Evolutionary conservation across 2,888 invertebrate genomes (phyloP), one percentile per base, ranked within the genome.

Genomic region (Heliconius cydno): DNA sequence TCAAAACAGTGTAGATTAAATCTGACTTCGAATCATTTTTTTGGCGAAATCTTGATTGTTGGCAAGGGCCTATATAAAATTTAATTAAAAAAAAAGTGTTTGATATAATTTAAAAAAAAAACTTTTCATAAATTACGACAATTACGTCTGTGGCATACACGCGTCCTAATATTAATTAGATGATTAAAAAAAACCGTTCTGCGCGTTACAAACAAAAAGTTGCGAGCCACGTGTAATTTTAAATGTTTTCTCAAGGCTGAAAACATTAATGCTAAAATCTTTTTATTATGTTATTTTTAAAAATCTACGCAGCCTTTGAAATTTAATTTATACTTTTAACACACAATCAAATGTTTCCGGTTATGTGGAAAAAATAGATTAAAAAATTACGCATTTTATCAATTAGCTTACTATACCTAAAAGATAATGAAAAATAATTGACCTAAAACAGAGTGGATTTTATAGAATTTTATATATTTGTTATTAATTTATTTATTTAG

Each of bases 161-260:
- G 63, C 63, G 65, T 46, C 71, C 68, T 79, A 65, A 68, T 73
- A 73, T n/a, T 76, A 34, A 75, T 79, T 75, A 77, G 70, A 70
- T 63, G 52, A 52, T 65, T 63, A 67, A 77, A 74, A 80, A 28
- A 79, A 75, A 78, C 19, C 78, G 74, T 78, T 74, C 25, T 60
- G 38, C 76, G 70, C 67, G 30, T 57, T 78, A 52, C 15, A 25
- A 57, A 79, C 79, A 81, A 81, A 79, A 79, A 81, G 28, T 76
- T 38, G 73, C 70, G 19, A 22, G 72, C 46, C 75, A 72, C 79
- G 77, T 76, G 81, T 77, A 79, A 65, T 28, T 72, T 22, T 52
- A 60, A 77, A 75, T 75, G 38, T 76, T 81, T 75, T 63, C 79
- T 78, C 81, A 81, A 79, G 80, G 81, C 78, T 73, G 67, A 76